A percentile compares a stretch with the other conserved stretches of the same genome.
These are phyloP conservation scores for Cotesia congregata DNA, from an alignment of 2,888 invertebrate species.

Conservation along the genomic window DNA sequence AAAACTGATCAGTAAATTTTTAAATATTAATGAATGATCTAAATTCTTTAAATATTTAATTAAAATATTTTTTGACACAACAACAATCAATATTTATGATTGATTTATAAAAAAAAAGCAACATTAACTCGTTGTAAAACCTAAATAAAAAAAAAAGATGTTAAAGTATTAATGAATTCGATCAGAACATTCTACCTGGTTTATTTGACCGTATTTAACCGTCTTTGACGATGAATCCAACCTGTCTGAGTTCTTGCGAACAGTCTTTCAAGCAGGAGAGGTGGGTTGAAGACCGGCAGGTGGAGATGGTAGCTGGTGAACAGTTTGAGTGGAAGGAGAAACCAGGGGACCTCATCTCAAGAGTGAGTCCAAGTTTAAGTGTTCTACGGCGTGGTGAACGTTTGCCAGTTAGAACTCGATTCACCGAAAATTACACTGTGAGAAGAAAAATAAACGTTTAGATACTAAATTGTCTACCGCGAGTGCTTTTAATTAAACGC, in stretches of 20 bases:
- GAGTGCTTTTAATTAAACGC: background rate
- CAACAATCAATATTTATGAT: background rate
- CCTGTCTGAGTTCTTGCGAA: background rate
- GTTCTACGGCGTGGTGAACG: conserved; percentile 53
- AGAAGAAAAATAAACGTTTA: background rate
- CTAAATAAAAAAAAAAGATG: background rate
- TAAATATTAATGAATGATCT: too few species aligned
- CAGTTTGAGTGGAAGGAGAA: conserved; percentile 46
- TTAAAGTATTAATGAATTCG: background rate
- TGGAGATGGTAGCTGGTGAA: conserved; percentile 44
- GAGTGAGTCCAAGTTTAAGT: conserved; percentile 57
- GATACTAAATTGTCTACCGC: background rate
- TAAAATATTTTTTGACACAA: too few species aligned
- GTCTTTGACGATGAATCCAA: conserved; percentile 4
- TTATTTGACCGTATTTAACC: background rate
- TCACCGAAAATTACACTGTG: conserved; percentile 12
- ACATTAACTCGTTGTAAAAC: background rate
- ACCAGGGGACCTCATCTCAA: conserved; percentile 57
- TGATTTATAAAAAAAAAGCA: background rate
- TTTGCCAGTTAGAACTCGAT: conserved; percentile 18
- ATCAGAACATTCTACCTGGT: background rate
- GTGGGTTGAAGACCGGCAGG: conserved; percentile 38
- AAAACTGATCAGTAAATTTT: too few species aligned
- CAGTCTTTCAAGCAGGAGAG: background rate
- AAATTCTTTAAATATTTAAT: too few species aligned